These are phyloP conservation scores for Ochlodes sylvanus DNA, from an alignment of 2,888 invertebrate genomes.

Conservation along the genomic window DNA sequence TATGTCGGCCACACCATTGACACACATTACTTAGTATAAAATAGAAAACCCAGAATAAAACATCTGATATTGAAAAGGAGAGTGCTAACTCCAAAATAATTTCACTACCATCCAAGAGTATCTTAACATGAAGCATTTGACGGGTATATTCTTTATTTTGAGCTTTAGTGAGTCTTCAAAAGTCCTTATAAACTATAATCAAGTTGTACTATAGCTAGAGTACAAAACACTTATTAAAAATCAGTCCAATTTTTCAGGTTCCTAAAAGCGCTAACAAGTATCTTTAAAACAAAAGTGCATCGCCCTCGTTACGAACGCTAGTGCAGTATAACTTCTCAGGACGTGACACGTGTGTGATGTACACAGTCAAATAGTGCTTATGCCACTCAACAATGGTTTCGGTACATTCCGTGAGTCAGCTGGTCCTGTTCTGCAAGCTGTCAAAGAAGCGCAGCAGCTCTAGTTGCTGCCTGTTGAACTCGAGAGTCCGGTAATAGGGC, in stretches of 20 bases:
- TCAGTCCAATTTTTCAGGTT: neutral
- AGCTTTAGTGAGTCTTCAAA: too few relatives aligned
- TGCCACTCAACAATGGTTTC: constrained; percentile 25
- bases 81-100: too few relatives aligned
- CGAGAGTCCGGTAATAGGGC: constrained; percentile 46
- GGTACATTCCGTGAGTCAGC: constrained; percentile 38
- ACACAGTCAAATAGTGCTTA: constrained; percentile 21
- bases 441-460: constrained; percentile 62
- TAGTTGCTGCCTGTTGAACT: constrained; percentile 49
- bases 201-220: too few relatives aligned
- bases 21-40: too few relatives aligned
- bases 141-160: too few relatives aligned
- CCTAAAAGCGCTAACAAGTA: constrained; percentile 27
- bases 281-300: constrained; percentile 12
- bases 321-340: constrained; percentile 22
- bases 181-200: too few relatives aligned
- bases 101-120: too few relatives aligned
- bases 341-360: constrained; percentile 6
- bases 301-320: neutral
- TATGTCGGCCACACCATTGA: too few relatives aligned
- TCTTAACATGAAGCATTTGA: too few relatives aligned
- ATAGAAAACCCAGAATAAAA: too few relatives aligned
- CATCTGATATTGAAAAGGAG: too few relatives aligned
- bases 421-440: constrained; percentile 42
- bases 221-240: neutral